phyloP scores from a whole-genome alignment of 2,888 invertebrate genomes.

The Thalpophila matura region DNA sequence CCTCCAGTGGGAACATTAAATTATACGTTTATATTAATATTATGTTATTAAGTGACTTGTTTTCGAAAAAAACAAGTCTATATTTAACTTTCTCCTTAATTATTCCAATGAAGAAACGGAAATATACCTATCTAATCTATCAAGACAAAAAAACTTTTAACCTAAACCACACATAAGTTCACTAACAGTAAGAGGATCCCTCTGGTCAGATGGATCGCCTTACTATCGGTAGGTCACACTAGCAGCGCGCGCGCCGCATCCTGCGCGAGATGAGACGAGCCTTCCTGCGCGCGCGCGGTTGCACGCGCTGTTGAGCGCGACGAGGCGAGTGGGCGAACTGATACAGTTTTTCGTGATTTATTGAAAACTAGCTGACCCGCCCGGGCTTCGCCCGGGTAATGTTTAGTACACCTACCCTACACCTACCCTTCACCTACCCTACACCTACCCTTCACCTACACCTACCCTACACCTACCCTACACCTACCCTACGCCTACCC shows the following conservation, averaged over 20 bases:
- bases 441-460: too few relatives aligned
- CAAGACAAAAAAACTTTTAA: conserved; percentile 41
- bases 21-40: too few relatives aligned
- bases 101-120: conserved; percentile 11
- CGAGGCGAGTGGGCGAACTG: conserved; percentile 66
- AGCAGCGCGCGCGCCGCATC: conserved; percentile 82
- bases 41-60: too few relatives aligned
- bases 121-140: conserved; percentile 16
- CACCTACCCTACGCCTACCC: too few relatives aligned
- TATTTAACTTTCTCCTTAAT: background rate
- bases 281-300: conserved; percentile 89
- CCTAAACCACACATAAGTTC: conserved; percentile 62
- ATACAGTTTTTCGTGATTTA: background rate
- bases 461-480: too few relatives aligned
- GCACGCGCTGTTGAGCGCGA: conserved; percentile 89
- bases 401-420: too few relatives aligned
- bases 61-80: too few relatives aligned
- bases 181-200: conserved; percentile 79
- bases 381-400: too few relatives aligned
- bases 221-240: conserved; percentile 67
- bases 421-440: too few relatives aligned
- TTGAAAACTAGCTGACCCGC: too few relatives aligned
- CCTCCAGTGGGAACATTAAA: too few relatives aligned
- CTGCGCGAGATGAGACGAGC: conserved; percentile 89
- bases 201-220: conserved; percentile 64